phyloP scores from a whole-genome alignment of 2,888 invertebrate genomes.

The Antheraea yamamai region DNA sequence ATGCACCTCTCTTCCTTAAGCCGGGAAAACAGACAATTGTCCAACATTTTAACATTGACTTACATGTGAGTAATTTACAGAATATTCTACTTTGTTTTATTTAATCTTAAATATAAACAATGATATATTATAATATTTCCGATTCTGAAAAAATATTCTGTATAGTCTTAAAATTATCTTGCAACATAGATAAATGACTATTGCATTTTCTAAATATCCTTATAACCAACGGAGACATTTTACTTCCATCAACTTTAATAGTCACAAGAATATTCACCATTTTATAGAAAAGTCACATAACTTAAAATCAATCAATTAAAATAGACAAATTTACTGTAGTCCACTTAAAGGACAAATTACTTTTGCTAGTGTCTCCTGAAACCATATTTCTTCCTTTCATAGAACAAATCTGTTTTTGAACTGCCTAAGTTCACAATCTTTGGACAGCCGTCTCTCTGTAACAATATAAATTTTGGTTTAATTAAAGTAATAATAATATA shows the following conservation, averaged over 20 bases:
- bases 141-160: background rate
- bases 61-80: too few species aligned
- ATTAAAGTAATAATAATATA: background rate
- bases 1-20: too few species aligned
- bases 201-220: background rate
- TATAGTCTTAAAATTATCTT: background rate
- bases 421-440: constrained; percentile 99
- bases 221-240: background rate
- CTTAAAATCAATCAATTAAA: background rate
- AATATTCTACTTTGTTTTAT: background rate
- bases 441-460: constrained; percentile 98
- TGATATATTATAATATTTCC: background rate
- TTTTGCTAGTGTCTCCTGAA: constrained; percentile 92
- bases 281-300: background rate
- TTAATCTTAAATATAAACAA: background rate
- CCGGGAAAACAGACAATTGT: too few species aligned
- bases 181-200: background rate
- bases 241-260: background rate
- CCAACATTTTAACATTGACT: too few species aligned
- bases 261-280: background rate
- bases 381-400: constrained; percentile 99
- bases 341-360: background rate
- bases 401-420: constrained; percentile 99
- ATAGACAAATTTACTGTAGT: background rate
- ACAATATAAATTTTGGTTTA: constrained; percentile 35